Base-by-base conservation (phyloP, 2,113 vertebrate genomes). In the Edolisoma coerulescens region DNA sequence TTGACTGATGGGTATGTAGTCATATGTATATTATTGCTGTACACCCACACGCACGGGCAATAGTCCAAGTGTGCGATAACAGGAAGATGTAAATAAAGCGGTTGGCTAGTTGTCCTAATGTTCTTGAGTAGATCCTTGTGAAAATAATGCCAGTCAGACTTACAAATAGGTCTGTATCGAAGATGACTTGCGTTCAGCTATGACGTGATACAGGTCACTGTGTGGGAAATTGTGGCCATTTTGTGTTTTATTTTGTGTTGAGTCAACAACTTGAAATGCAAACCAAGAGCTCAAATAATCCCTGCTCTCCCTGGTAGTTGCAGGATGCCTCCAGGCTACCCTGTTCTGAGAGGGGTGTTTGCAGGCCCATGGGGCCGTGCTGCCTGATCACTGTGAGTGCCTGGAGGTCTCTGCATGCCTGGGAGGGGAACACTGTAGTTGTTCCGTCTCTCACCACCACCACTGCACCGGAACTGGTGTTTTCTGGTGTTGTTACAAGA, bases 11-110 rank as follows among this genome's bases (percentile, higher is more conserved):
- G 91, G 33, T 84, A 84, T 61, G 64, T 84, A 95, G 91, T 95
- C 93, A 78, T 91, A 64, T 87, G 87, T 96, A 11, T 97, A 7
- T 94, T 90, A 41, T 23, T 92, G 87, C 87, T 90, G 56, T 74
- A 86, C 90, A 59, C 95, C 93, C 93, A 90, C 84, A 56, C 19
- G 9, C 35, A 32, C 15, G 86, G 85, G 82, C 93, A 81, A 57
- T n/a, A 44, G 53, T 88, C 87, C 90, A 78, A 91, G 50, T 41
- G 79, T 88, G 68, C 26, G 54, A 93, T 90, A 94, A 83, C 59
- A 23, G 39, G 44, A 80, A 77, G 33, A 27, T 47, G 28, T 47
- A 91, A 89, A 91, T 94, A 91, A 90, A 90, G 70, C 0, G 3
- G 28, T 47, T 91, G 81, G 63, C 22, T 71, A 75, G 71, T 44